These are phyloP conservation scores for Ridgeia piscesae DNA, from an alignment of 1,140 invertebrate species.

Conservation along the genomic window DNA sequence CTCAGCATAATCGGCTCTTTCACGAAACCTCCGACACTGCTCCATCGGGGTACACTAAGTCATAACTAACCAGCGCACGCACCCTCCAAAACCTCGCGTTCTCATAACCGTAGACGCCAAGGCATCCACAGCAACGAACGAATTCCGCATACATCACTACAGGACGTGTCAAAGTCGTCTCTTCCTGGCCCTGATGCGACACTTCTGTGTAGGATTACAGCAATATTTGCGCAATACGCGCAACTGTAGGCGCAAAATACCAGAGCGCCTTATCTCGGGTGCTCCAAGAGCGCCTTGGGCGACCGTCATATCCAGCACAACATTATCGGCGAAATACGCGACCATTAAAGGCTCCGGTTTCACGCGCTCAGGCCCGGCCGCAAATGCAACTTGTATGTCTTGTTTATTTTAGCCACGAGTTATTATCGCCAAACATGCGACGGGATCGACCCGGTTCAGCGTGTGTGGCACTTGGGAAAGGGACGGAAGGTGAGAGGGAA, in stretches of 20 bases:
- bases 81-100: not conserved
- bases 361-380: no score
- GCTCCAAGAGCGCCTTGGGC: not conserved
- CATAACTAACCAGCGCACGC: not conserved
- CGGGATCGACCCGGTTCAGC: not conserved
- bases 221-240: constrained; percentile 4
- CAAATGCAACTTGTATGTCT: not conserved
- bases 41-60: not conserved
- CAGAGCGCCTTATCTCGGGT: not conserved
- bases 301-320: not conserved
- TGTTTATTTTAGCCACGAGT: not conserved
- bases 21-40: not conserved
- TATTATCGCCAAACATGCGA: not conserved
- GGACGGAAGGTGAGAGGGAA: no score
- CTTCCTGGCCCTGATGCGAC: not conserved
- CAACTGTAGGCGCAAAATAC: not conserved
- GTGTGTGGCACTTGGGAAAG: not conserved
- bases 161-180: not conserved
- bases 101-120: not conserved
- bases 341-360: not conserved
- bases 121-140: not conserved
- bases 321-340: not conserved
- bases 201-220: not conserved
- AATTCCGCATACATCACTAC: not conserved
- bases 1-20: not conserved